phyloP scores from a whole-genome alignment of 2,888 invertebrate genomes.

The Balanococcus diminutus region DNA sequence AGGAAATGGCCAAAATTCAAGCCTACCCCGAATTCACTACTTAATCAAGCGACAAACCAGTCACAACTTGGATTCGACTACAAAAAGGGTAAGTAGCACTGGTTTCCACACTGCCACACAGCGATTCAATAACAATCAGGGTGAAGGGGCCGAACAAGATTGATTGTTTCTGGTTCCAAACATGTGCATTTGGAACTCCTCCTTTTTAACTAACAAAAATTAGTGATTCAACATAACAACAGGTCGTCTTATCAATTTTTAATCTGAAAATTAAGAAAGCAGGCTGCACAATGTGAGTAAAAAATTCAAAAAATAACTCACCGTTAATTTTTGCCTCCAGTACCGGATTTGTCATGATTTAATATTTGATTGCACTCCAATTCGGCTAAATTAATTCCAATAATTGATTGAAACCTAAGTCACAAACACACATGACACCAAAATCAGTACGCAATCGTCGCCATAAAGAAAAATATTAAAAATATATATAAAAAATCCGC shows the following conservation, averaged over 20 bases:
- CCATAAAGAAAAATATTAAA: not conserved
- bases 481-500: not conserved
- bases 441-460: not conserved
- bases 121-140: not conserved
- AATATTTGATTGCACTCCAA: not conserved
- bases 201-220: not conserved
- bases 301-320: not conserved
- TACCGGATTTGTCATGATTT: constrained; percentile 21
- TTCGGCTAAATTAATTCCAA: not conserved
- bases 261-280: no score
- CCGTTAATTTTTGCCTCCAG: constrained; percentile 7
- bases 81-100: not conserved
- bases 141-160: not conserved
- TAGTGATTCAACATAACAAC: not conserved
- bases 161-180: not conserved
- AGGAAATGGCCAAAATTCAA: not conserved
- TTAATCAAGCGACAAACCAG: not conserved
- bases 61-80: not conserved
- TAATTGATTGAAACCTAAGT: constrained; percentile 1
- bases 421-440: not conserved
- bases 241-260: not conserved
- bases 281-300: no score
- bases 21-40: not conserved
- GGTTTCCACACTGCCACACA: not conserved
- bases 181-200: not conserved